Percentiles rank a stretch among this genome's conserved stretches.
These are phyloP conservation scores for Drymodes brunneopygia DNA, from an alignment of 2,113 vertebrate genomes.

Conservation along the genomic window DNA sequence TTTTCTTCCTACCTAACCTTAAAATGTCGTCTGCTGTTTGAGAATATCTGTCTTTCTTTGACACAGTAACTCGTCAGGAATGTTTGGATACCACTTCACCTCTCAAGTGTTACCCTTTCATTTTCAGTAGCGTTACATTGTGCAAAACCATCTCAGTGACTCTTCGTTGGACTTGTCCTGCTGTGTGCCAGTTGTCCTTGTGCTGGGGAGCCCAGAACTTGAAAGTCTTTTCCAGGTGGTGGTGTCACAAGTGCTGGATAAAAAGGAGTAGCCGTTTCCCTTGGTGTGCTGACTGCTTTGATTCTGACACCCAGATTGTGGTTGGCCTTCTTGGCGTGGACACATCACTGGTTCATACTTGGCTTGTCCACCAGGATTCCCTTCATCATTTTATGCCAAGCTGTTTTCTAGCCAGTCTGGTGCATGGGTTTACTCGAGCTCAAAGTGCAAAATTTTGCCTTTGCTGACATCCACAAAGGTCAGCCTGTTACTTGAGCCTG, in stretches of 20 bases:
- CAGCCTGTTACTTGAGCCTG: neutral
- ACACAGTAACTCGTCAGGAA: neutral
- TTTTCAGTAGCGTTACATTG: neutral
- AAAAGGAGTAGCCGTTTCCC: neutral
- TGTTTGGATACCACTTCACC: neutral
- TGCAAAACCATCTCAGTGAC: neutral
- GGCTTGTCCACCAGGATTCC: neutral
- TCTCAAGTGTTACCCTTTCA: neutral
- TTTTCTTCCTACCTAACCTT: neutral
- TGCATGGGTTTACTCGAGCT: neutral
- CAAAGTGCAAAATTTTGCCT: neutral
- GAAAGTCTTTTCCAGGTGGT: neutral
- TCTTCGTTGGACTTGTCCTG: neutral
- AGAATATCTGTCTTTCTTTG: neutral
- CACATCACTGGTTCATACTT: rapidly evolving
- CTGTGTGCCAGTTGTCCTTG: neutral
- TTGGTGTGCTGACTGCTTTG: neutral
- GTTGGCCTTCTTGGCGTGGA: neutral
- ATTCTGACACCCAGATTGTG: neutral
- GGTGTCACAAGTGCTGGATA: neutral
- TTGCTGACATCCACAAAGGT: neutral
- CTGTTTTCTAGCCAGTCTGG: neutral
- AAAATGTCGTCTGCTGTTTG: neutral
- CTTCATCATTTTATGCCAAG: neutral
- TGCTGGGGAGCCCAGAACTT: neutral